Conservation (phyloP, 2,888 invertebrate genomes). For the Cephus rjabovi region DNA sequence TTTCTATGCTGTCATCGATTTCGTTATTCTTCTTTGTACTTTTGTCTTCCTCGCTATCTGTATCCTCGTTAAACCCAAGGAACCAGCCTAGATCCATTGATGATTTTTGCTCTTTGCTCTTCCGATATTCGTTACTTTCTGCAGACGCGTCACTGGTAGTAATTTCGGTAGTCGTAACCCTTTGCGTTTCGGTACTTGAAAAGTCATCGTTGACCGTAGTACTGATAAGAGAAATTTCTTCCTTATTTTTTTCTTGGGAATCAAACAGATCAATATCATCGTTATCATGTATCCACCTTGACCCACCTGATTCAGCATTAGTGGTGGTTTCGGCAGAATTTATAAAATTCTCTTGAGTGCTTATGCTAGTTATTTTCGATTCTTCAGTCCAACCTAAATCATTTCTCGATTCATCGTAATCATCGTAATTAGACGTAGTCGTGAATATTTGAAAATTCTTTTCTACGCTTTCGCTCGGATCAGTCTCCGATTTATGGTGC, state of each 20-base stretch:
- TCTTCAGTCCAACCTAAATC: not conserved
- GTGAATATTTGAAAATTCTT: not conserved
- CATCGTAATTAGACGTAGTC: not conserved
- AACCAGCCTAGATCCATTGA: not conserved
- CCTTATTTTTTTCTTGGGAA: not conserved
- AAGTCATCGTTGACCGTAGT: not conserved
- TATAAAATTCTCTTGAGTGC: not conserved
- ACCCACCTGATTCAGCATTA: too few species aligned
- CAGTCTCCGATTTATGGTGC: not conserved
- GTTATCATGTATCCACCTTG: too few species aligned
- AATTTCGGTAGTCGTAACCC: not conserved
- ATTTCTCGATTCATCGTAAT: not conserved
- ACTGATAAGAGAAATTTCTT: not conserved
- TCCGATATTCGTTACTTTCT: not conserved
- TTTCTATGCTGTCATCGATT: not conserved
- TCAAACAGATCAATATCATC: not conserved
- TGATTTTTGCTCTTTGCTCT: not conserved
- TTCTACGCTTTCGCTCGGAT: not conserved
- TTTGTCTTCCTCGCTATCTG: not conserved
- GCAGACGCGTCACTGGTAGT: not conserved
- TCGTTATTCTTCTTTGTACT: not conserved
- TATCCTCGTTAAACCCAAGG: not conserved
- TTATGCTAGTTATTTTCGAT: not conserved
- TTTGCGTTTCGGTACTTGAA: not conserved
- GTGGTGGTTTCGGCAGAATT: not conserved